Base-by-base conservation (phyloP, 2,113 vertebrate species). In the Forbesichthys agassizii region DNA sequence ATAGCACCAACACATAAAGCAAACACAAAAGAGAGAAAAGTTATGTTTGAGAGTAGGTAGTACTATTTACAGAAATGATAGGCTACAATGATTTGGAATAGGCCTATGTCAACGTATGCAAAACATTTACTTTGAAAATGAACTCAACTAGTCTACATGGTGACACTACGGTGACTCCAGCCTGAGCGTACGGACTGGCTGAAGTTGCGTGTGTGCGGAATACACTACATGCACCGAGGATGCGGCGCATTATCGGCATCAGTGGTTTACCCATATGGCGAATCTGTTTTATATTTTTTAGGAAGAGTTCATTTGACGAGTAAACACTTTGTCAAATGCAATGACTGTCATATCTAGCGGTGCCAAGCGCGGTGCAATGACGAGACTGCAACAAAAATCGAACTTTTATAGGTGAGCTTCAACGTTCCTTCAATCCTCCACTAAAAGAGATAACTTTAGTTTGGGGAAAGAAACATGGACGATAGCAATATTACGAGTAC, bases 101-200 rank as follows among this genome's bases (percentile, higher is more conserved):
- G 16, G 4, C 36, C 1, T 8, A 56, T 10, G 9, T 18, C 4
- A 56, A 16, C 16, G 20, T 18, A 20, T 18, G 9, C 9, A 18
- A 3, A 11, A 60, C 33, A 42, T 42, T 60, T 60, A 60, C 58
- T 60, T 60, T 60, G 58, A 60, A 60, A 46, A n/a, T 14, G 9
- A 59, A 33, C 9, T 59, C 27, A 27, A 27, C 27, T 11, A 7
- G 0, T 33, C 12, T 11, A 33, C 9, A 20, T 6, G 55, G 20
- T 6, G 12, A 20, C 8, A 33, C 56, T 20, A 33, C 14, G 54
- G 9, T n/a, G 7, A 16, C n/a, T 14, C 9, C 14, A 4, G 9
- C n/a, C 16, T 18, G 18, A 11, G 18, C 20, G 9, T 33, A 27
- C 27, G 56, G 5, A 33, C 18, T 33, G 11, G 56, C 56, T 33